Evolutionary conservation across 53 echinoderm and acorn worm species (phyloP), one percentile per base, ranked within the genome.

Genomic region (Hippasteria phrygiana): DNA sequence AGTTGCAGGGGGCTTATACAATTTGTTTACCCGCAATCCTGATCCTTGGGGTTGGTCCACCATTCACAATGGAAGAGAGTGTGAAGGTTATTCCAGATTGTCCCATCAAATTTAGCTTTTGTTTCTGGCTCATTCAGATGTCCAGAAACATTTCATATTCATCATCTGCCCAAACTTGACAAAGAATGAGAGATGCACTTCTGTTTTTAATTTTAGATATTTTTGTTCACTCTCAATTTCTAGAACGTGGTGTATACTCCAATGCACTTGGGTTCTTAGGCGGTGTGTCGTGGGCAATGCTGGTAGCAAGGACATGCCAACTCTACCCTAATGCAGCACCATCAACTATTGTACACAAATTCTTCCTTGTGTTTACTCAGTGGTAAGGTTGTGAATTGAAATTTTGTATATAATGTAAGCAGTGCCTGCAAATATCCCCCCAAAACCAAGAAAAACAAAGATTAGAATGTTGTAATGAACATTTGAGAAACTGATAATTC

Each of bases 241-340:
- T 85, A 97, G 97, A 93, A 63, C 95, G 92, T 64, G 97, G 97
- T 64, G 88, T 97, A 24, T 97, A 97, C 91, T 97, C 97, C 79
- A 97, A 97, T 94, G 92, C 95, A 33, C 83, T 97, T 31, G 97
- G 97, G 18, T 97, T 97, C 79, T 89, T 97, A 20, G 97, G 97
- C 48, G 97, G 97, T 91, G 97, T 97, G 0, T 97, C 97, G 39
- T 97, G 97, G 97, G 97, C 97, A 54, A 97, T 97, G 97, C 77
- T 97, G 11, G 97, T 97, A 45, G 97, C 97, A 29, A 92, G 97
- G 56, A 97, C 97, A 22, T 97, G 97, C 82, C 97, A 97, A 87
- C 93, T 97, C 43, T 97, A 97, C 59, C 97, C 97, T 29, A 95
- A 97, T 83, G 97, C 92, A 45, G 95, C 95, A 43, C 94, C 97